Conservation (phyloP, 2,797 vertebrate genomes). For the Sciurus carolinensis region DNA sequence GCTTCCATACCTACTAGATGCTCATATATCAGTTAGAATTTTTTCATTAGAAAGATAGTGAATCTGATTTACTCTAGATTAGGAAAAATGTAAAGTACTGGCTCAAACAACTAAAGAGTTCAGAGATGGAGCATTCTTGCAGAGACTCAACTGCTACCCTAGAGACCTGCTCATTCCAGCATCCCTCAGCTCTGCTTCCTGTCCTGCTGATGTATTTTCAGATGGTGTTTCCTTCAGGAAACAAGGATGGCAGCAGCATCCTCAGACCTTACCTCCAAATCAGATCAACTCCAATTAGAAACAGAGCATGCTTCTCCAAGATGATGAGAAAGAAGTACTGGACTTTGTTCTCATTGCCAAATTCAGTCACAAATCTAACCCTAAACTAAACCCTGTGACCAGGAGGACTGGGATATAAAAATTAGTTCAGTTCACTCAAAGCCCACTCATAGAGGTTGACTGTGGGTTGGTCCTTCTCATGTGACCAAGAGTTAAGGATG, state of each 20-base stretch:
- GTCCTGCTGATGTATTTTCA: neutral
- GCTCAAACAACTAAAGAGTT: neutral
- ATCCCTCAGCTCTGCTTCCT: neutral
- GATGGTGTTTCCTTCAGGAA: neutral
- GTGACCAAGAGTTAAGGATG: neutral
- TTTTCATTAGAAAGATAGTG: neutral
- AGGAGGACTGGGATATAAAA: neutral
- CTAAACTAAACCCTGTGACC: neutral
- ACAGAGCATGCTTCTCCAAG: neutral
- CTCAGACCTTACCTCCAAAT: neutral
- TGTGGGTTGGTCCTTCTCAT: neutral
- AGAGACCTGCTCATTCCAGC: neutral
- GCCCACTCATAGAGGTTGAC: neutral
- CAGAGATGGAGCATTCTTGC: neutral
- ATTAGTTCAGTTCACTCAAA: neutral
- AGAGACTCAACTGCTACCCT: neutral
- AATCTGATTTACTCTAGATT: neutral
- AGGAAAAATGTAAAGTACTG: neutral
- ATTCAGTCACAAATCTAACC: neutral
- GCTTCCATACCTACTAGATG: neutral
- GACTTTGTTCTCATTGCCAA: neutral
- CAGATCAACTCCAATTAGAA: neutral
- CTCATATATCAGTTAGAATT: neutral
- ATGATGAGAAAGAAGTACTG: neutral
- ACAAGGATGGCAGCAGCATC: neutral